phyloP scores from a whole-genome alignment of 2,113 vertebrate species.

The Motacilla alba region DNA sequence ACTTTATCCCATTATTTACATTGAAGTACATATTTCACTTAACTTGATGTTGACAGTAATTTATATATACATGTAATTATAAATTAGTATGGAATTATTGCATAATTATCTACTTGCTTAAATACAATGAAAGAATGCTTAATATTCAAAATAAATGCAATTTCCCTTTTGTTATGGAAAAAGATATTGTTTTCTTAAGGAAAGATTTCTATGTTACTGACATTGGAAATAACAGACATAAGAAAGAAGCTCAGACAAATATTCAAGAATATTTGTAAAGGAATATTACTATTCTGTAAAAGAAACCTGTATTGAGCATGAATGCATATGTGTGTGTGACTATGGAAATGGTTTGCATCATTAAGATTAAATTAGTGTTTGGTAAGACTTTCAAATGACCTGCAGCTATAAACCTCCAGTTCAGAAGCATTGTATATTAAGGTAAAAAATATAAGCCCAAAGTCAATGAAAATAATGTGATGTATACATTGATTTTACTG shows the following conservation, averaged over 20 bases:
- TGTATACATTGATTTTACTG: conserved; percentile 10
- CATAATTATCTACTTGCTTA: background rate
- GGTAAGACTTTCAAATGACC: conserved; percentile 47
- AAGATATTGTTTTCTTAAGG: background rate
- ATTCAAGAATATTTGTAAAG: background rate
- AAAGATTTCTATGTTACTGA: background rate
- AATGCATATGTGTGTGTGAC: background rate
- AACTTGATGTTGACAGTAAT: background rate
- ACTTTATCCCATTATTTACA: background rate
- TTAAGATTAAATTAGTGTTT: background rate
- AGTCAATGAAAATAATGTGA: background rate
- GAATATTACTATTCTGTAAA: background rate
- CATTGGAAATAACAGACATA: background rate
- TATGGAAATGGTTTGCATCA: background rate
- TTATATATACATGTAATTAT: background rate
- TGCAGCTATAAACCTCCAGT: background rate
- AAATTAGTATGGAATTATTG: background rate
- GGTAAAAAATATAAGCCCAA: conserved; percentile 13
- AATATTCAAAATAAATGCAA: background rate
- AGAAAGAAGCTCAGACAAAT: background rate
- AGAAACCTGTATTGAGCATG: background rate
- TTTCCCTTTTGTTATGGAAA: background rate
- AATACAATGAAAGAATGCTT: background rate
- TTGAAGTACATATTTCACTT: background rate
- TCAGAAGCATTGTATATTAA: conserved; percentile 19